phyloP scores from a whole-genome alignment of 2,888 invertebrate genomes.

The Trachelus iudaicus region DNA sequence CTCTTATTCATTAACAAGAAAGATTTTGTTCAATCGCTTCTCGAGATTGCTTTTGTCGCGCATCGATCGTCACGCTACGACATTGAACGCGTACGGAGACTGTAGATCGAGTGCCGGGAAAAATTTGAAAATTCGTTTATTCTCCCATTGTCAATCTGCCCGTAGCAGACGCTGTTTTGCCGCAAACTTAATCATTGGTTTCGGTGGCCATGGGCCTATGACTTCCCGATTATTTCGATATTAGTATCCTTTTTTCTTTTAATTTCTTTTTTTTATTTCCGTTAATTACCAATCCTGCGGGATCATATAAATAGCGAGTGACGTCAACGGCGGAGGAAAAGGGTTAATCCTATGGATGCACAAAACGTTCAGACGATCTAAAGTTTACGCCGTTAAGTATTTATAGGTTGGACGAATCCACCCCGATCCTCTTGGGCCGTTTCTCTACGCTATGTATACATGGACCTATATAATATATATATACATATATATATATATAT shows the following conservation, averaged over 20 bases:
- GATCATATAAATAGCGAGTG: neutral
- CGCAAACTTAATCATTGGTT: neutral
- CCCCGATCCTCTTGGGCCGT: neutral
- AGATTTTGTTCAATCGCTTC: neutral
- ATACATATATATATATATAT: conserved; percentile 15
- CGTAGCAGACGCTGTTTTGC: neutral
- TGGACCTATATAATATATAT: neutral
- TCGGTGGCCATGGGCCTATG: neutral
- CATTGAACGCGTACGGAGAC: neutral
- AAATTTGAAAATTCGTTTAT: neutral
- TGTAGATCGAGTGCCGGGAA: neutral
- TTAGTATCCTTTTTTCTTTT: too few species aligned
- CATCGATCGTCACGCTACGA: too few species aligned
- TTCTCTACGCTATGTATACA: neutral
- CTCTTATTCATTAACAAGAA: neutral
- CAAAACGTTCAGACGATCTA: neutral
- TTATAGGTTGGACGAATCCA: conserved; percentile 35
- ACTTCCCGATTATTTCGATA: neutral
- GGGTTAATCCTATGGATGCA: neutral
- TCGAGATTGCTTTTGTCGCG: neutral
- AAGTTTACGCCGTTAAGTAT: conserved; percentile 33
- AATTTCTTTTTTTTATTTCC: neutral
- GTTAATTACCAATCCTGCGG: neutral
- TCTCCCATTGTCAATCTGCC: neutral
- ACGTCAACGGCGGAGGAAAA: neutral